These are phyloP conservation scores for Drosophila vallismaia DNA, from an alignment of 2,888 invertebrate species.

Conservation along the genomic window DNA sequence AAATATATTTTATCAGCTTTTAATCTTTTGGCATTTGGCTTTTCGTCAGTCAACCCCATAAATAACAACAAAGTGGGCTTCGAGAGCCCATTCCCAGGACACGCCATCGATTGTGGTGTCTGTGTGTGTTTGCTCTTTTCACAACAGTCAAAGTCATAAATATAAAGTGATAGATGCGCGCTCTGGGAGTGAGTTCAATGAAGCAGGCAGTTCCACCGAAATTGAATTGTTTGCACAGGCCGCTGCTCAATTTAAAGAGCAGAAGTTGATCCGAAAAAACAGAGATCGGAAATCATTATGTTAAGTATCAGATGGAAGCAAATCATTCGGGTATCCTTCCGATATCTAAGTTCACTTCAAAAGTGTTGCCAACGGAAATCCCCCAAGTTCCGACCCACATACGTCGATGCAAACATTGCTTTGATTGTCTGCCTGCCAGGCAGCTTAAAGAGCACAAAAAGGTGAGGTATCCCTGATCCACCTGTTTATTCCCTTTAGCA, in stretches of 20 bases:
- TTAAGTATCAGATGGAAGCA: conserved; percentile 4
- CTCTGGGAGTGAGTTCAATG: conserved; percentile 35
- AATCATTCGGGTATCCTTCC: conserved; percentile 20
- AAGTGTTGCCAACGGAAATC: conserved; percentile 19
- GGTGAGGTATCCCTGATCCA: conserved; percentile 29
- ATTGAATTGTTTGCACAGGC: conserved; percentile 19
- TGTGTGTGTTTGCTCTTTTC: conserved; percentile 21
- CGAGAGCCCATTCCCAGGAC: conserved; percentile 58
- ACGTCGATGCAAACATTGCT: conserved; percentile 6
- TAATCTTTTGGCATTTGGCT: conserved; percentile 77
- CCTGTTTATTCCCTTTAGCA: conserved; percentile 46
- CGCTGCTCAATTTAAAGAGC: neutral
- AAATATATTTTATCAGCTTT: conserved; percentile 78
- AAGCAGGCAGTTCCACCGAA: conserved; percentile 18
- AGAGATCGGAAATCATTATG: conserved; percentile 17
- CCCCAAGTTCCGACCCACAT: conserved; percentile 24
- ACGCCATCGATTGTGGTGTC: conserved; percentile 38
- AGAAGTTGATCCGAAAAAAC: neutral
- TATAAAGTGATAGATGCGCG: conserved; percentile 72
- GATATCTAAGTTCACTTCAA: conserved; percentile 18
- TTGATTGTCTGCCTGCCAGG: conserved; percentile 42
- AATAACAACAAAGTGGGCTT: conserved; percentile 77
- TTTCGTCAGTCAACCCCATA: conserved; percentile 79
- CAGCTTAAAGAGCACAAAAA: conserved; percentile 43
- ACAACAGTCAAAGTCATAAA: conserved; percentile 66